Evolutionary conservation across 2,888 invertebrate genomes (phyloP), one percentile per base, ranked within the genome.

Genomic region (Punctoribates punctum): DNA sequence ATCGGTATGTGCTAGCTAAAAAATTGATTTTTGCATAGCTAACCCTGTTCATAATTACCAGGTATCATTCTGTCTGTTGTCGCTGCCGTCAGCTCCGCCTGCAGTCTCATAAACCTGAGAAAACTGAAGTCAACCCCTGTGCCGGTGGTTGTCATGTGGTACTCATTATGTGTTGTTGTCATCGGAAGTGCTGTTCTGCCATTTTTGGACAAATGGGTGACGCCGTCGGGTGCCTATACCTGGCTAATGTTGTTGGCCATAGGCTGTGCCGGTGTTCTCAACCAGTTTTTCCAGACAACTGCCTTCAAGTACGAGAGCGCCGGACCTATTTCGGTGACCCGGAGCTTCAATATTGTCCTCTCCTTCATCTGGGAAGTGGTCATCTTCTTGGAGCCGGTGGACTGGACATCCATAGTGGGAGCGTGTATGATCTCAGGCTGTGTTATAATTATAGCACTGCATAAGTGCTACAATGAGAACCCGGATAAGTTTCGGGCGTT

Each of bases 261-360:
- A 79, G 93, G 91, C 57, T 84, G 92, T 76, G 93, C 93, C 82
- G 93, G 93, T 85, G 94, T 94, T 84, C 87, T 91, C 73, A 94
- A 94, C 0, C 94, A 94, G 85, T 93, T 94, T 81, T 86, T 94
- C 77, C 84, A 94, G 51, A 94, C 94, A 17, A 87, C 93, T 83
- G 91, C 94, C 2, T 85, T 94, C 79, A 93, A 94, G 84, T 87
- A 93, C 84, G 94, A 94, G 82, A 93, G 94, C 84, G 94, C 94
- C 2, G 93, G 94, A 0, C 93, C 94, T 20, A 93, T 94, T 3
- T 91, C 94, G 0, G 93, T 94, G 79, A 93, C 94, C 15, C 87
- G 94, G 25, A 93, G 93, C 75, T 91, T 92, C 23, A 94, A 94
- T 83, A 94, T 94, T 80, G 92, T 94, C 1, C 93, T 94, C 85